Base-by-base conservation (phyloP, 2,797 vertebrate genomes). In the Lerista edwardsae region DNA sequence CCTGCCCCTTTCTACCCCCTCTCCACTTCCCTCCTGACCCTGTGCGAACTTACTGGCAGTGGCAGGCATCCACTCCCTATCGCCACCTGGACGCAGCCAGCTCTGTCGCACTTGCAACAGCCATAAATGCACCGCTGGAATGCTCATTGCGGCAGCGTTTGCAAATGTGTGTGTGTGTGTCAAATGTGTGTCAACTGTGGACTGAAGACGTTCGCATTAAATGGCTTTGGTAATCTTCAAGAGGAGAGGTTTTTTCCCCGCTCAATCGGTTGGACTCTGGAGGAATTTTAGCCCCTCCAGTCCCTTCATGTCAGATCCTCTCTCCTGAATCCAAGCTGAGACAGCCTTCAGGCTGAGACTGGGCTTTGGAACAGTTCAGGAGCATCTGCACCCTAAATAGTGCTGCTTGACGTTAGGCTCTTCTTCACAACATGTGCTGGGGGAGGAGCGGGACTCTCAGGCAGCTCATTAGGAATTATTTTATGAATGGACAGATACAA, bases 131-230 rank as follows among this genome's bases (percentile, higher is more conserved):
- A 51, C 47, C 14, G 47, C 41, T 51, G 47, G 9, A 14, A 51
- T 9, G 47, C 47, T 51, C 14, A 2, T 51, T 51, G 2, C 12
- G 9, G 47, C 47, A 6, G 47, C 47, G 47, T 51, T 10, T 10
- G 47, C 79, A 65, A 64, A 15, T 81, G 44, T n/a, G 7, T 76
- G n/a, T 83, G 59, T 14, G 0, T 0, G 59, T 14, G 0, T 0
- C 79, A 65, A 64, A 15, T 81, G 44, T n/a, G 7, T 76, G n/a
- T 83, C 77, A 61, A 34, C 25, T 80, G 61, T 76, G 1, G 0
- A 62, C 86, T 71, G 23, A 83, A 11, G 57, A 36, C 21, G 2
- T 29, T 61, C 68, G 34, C 9, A 19, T 27, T 71, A 51, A 77
- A 39, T 61, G 27, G 2, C 57, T 69, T 57, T 61, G 19, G 39